phyloP scores from a whole-genome alignment of 2,888 invertebrate species.

The Sesia apiformis region DNA sequence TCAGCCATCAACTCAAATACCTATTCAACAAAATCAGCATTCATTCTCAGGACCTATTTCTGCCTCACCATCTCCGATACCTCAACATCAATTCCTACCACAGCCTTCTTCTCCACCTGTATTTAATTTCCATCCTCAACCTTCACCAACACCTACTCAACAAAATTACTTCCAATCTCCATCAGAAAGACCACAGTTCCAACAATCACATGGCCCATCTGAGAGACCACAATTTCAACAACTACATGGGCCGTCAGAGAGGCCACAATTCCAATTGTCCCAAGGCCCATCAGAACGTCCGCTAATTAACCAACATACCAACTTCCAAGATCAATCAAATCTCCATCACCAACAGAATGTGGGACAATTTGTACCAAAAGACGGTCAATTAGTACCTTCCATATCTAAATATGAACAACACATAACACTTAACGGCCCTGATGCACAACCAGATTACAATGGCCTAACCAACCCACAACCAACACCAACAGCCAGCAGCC shows the following conservation, averaged over 20 bases:
- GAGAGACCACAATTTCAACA: conserved; percentile 37
- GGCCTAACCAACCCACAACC: conserved; percentile 34
- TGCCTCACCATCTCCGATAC: conserved; percentile 27
- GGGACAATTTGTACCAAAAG: conserved; percentile 73
- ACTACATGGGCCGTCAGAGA: conserved; percentile 36
- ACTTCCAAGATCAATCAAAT: conserved; percentile 37
- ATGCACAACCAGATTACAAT: conserved; percentile 33
- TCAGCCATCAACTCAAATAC: conserved; percentile 33
- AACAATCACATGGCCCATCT: conserved; percentile 45
- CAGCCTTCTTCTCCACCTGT: conserved; percentile 45
- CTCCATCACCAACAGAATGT: conserved; percentile 58
- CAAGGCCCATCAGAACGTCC: conserved; percentile 47
- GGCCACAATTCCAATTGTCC: conserved; percentile 33
- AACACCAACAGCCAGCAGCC: conserved; percentile 17
- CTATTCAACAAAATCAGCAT: conserved; percentile 31
- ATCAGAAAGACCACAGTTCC: conserved; percentile 30
- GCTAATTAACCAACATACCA: conserved; percentile 21
- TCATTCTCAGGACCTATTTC: conserved; percentile 32
- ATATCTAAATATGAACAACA: conserved; percentile 88
- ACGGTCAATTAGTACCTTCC: conserved; percentile 83
- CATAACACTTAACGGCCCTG: conserved; percentile 71
- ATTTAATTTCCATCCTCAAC: conserved; percentile 54
- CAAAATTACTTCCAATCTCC: conserved; percentile 33
- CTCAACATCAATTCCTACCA: conserved; percentile 11
- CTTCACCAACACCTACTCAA: conserved; percentile 38